Base-by-base conservation (phyloP, 1,140 invertebrate genomes). In the Solen grandis region DNA sequence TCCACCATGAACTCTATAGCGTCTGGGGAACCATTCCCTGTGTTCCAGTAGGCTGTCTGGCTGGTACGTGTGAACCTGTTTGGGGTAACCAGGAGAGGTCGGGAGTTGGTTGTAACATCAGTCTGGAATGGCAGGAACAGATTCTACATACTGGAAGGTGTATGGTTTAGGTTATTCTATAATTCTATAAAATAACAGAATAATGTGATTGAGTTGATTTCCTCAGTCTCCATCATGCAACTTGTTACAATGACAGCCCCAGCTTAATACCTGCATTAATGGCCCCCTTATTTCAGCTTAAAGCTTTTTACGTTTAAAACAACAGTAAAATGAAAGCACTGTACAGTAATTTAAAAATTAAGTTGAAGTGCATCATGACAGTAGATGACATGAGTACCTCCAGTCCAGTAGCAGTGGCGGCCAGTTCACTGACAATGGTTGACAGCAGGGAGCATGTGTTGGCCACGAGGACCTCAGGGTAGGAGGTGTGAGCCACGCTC, bases 1-100 rank as follows among this genome's bases (percentile, higher is more conserved):
- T 99, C 98, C 8, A 99, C 98, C 22, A 95, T 95, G 88, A 99
- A 99, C 84, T 97, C 97, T 86, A 99, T 97, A 4, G 98, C 98
- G 93, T 99, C 98, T 0, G 98, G 97, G 29, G 97, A 97, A 38
- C 98, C 98, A 92, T 97, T 98, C 2, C 97, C 97, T 1, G 97
- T 98, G 88, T 99, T 99, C 98, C 98, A 99, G 1, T 96, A 96
- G 50, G 96, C 94, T 46, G 95, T 96, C 87, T 96, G 95, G 91
- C 97, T 98, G 13, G 96, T 96, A 68, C 97, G 95, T 8, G 96
- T 96, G 90, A 99, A 99, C 25, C 98, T 94, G 31, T 96, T 97
- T 0, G 97, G 97, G 2, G 97, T 98, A 50, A 95, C 94, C 59
- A 97, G 95, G 81, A 98, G 93, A 4, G 91, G 90, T 5, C 89